Evolutionary conservation across 2,888 invertebrate species (phyloP), one percentile per base, ranked within the genome.

Genomic region (Napeogenes sylphis): DNA sequence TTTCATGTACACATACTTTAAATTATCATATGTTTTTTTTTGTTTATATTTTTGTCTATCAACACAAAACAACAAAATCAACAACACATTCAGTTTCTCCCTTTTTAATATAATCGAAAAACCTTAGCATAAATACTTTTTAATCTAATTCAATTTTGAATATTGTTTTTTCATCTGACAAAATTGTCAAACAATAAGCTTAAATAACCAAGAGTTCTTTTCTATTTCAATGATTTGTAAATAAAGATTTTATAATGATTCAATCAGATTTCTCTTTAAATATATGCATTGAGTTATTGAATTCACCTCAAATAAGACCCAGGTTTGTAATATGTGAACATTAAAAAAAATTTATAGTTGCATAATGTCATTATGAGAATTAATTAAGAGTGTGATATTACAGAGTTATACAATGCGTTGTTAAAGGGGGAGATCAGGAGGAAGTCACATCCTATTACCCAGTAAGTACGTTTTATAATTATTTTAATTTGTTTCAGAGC

Each of bases 361-460:
- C n/a, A 42, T 53, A 61, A 62, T 68, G 64, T 47, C 56, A 47
- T 38, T 61, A 12, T 2, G 13, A 55, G 38, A 59, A 53, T 3
- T 47, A 33, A 56, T 64, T 56, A 60, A 62, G 62, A 38, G 33
- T 53, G 59, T 74, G 65, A 74, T 67, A 69, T 84, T 84, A 68
- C 85, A 84, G 84, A 82, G 68, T 74, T 73, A 68, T 75, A 73
- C 73, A 75, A 71, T 77, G 73, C 78, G 64, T 76, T 78, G 74
- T 75, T 66, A 78, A 78, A 61, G 75, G 73, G 69, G 75, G 64
- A 45, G 65, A 75, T 45, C 71, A 66, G 62, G 66, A 67, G 58
- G 56, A 66, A 64, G 62, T 66, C 58, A 61, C 66, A 14, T 58
- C 67, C 59, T 64, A 66, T 68, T 55, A 64, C 59, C 14, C 70